Conservation (phyloP, 2,888 invertebrate species). For the Sympetrum striolatum region DNA sequence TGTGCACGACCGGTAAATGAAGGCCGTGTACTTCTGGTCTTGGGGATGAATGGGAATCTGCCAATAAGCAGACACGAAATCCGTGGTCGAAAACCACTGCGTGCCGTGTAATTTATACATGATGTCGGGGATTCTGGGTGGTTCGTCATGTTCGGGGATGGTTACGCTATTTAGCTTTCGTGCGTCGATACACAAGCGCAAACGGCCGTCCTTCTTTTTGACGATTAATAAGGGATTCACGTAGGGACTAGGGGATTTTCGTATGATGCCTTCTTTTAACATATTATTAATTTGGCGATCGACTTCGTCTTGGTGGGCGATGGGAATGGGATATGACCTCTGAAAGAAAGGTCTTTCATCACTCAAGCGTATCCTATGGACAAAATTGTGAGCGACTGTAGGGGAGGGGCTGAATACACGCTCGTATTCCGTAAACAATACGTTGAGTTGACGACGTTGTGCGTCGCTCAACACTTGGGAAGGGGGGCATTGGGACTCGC, state of each 20-base stretch:
- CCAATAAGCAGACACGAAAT: not conserved
- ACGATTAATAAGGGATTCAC: not conserved
- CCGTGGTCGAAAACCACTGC: not conserved
- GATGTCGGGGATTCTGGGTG: not conserved
- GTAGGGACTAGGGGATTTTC: not conserved
- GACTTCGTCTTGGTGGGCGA: not conserved
- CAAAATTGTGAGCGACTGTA: not conserved
- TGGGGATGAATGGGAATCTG: not conserved
- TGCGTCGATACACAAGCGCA: not conserved
- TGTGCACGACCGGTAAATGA: not conserved
- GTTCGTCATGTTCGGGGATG: not conserved
- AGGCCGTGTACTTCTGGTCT: not conserved
- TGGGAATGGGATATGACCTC: not conserved
- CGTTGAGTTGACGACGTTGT: too few relatives aligned
- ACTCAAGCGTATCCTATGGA: not conserved
- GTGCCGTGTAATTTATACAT: not conserved
- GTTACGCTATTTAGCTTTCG: not conserved
- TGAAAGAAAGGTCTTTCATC: too few relatives aligned
- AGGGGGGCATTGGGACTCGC: too few relatives aligned
- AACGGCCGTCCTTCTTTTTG: not conserved
- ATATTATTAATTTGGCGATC: not conserved
- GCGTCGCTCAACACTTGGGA: too few relatives aligned
- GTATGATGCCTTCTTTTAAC: not conserved
- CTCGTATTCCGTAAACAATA: too few relatives aligned
- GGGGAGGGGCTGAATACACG: too few relatives aligned